A percentile compares a stretch with the other conserved stretches of the same genome.
Evolutionary conservation across 2,113 vertebrate genomes (phyloP).

Genomic region (Hippocampus abdominalis): DNA sequence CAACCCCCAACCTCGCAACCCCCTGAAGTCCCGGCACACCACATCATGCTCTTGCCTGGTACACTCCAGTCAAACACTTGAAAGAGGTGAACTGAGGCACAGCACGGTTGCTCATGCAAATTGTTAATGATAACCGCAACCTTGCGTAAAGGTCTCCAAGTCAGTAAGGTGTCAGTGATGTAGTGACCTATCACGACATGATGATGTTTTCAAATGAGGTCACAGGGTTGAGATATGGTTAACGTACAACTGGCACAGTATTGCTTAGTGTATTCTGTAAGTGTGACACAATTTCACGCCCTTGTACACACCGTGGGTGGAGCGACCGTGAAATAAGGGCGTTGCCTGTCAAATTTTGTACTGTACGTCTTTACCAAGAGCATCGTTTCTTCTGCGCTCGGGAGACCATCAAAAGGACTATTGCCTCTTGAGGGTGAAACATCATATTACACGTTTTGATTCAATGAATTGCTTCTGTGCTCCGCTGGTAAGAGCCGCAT

Average conservation of each 20-base stretch:
- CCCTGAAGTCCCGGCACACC: background rate
- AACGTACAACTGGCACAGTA: background rate
- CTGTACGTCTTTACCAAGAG: too few relatives aligned
- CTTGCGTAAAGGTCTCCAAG: background rate
- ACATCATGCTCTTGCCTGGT: background rate
- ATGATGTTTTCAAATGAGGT: background rate
- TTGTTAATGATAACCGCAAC: background rate
- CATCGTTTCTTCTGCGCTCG: too few relatives aligned
- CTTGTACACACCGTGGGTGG: too few relatives aligned
- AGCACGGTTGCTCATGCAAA: slow-evolving; percentile 3
- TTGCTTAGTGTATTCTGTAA: background rate
- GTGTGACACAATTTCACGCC: too few relatives aligned
- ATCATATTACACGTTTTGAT: too few relatives aligned
- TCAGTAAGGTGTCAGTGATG: background rate
- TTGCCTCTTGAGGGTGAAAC: too few relatives aligned
- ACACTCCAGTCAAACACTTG: background rate
- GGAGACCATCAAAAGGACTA: too few relatives aligned
- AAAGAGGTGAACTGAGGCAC: background rate
- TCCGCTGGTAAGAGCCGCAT: too few relatives aligned
- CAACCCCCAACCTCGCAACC: background rate
- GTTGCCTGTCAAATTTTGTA: too few relatives aligned
- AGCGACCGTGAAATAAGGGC: too few relatives aligned
- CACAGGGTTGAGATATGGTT: background rate
- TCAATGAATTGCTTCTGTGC: too few relatives aligned
- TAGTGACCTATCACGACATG: background rate